Conservation (phyloP, 53 echinoderm and acorn worm species). For the Patiria pectinifera region DNA sequence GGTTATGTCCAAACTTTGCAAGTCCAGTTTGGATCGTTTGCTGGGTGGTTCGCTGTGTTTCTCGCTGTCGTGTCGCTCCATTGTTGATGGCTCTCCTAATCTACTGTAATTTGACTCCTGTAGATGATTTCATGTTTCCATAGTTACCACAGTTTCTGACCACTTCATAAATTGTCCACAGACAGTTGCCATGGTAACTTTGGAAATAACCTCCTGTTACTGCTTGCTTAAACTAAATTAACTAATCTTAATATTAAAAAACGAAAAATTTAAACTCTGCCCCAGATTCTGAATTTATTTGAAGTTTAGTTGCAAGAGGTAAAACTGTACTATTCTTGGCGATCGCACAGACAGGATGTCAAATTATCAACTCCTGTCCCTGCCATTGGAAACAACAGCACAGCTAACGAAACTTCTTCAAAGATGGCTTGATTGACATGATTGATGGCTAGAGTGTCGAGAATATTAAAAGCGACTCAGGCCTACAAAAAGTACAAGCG, state of each 20-base stretch:
- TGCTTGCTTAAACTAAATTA: neutral
- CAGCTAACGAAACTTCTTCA: conserved; percentile 34
- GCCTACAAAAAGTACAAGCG: no score
- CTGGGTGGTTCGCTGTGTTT: conserved; percentile 15
- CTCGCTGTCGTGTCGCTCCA: neutral
- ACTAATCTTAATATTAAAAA: neutral
- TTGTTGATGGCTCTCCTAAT: neutral
- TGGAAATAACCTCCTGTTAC: conserved; percentile 7
- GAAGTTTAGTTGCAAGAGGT: neutral
- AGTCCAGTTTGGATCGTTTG: conserved; percentile 43
- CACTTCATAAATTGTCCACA: conserved; percentile 46
- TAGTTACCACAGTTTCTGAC: conserved; percentile 63
- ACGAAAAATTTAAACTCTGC: no score
- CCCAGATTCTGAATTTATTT: no score
- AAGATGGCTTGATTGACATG: neutral
- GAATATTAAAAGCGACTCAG: no score
- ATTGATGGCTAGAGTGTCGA: no score
- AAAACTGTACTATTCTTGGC: conserved; percentile 66
- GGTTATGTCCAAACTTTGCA: neutral
- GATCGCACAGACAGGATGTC: conserved; percentile 59
- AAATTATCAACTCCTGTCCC: conserved; percentile 53
- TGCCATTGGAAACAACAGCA: conserved; percentile 75
- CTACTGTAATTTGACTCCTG: conserved; percentile 13
- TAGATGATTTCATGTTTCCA: conserved; percentile 61
- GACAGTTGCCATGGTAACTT: conserved; percentile 64